phyloP scores from a whole-genome alignment of 1,140 invertebrate genomes.

The Pantala flavescens region DNA sequence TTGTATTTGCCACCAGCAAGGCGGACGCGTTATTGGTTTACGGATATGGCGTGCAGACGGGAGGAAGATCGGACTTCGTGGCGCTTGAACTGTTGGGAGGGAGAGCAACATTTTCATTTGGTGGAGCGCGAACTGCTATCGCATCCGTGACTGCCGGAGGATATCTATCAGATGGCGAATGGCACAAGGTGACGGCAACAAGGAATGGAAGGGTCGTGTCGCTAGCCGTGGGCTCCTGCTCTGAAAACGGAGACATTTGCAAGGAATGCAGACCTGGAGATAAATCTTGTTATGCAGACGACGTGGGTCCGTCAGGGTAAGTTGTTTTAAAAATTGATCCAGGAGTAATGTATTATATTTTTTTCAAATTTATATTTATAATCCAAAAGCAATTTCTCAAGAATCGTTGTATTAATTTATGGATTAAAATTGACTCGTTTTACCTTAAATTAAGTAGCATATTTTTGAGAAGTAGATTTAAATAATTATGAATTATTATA shows the following conservation, averaged over 20 bases:
- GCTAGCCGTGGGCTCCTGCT: conserved; percentile 65
- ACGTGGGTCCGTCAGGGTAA: conserved; percentile 74
- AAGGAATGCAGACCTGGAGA: conserved; percentile 74
- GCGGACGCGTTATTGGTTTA: conserved; percentile 75
- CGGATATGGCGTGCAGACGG: conserved; percentile 76
- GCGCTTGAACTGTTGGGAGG: conserved; percentile 78
- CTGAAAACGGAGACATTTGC: conserved; percentile 74
- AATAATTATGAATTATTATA: no score
- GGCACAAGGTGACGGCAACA: conserved; percentile 85
- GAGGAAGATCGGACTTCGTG: conserved; percentile 83
- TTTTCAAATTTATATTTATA: conserved; percentile 17
- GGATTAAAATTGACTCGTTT: no score
- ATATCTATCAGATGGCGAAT: conserved; percentile 68
- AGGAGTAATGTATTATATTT: conserved; percentile 4
- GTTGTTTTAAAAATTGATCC: conserved; percentile 23
- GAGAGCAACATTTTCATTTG: conserved; percentile 77
- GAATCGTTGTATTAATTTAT: no score
- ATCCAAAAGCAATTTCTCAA: no score
- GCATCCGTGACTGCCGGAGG: conserved; percentile 57
- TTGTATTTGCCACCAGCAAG: conserved; percentile 84
- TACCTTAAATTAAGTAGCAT: no score
- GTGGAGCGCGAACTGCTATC: conserved; percentile 74
- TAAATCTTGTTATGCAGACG: conserved; percentile 66
- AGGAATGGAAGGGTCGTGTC: conserved; percentile 78
- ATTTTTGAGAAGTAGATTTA: no score